phyloP scores from a whole-genome alignment of 2,888 invertebrate genomes.

The Taphrorychus bicolor region DNA sequence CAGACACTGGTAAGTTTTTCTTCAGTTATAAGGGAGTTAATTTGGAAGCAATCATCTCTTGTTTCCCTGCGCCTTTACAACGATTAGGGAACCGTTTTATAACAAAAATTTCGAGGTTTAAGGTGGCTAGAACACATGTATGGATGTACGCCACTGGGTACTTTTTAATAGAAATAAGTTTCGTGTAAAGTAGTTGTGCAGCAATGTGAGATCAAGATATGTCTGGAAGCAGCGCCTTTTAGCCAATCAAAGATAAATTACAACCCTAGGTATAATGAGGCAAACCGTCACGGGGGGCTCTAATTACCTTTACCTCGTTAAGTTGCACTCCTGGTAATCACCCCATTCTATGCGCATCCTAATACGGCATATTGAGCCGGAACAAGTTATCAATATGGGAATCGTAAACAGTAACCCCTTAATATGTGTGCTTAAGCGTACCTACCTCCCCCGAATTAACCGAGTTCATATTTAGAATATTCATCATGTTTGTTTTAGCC shows the following conservation, averaged over 20 bases:
- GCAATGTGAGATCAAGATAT: too few species aligned
- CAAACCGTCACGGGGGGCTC: slow-evolving; percentile 14
- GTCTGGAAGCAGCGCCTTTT: too few species aligned
- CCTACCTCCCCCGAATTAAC: slow-evolving; percentile 14
- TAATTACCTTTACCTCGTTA: slow-evolving; percentile 25
- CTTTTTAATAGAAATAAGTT: too few species aligned
- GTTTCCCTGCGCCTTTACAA: too few species aligned
- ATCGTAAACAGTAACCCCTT: slow-evolving; percentile 18
- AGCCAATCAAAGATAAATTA: slow-evolving; percentile 1
- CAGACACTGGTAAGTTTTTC: too few species aligned
- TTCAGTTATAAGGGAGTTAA: too few species aligned
- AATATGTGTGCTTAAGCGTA: slow-evolving; percentile 21
- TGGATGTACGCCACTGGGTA: too few species aligned
- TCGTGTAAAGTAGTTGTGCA: too few species aligned
- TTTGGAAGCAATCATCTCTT: too few species aligned
- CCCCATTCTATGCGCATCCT: slow-evolving; percentile 17
- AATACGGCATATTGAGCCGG: slow-evolving; percentile 24
- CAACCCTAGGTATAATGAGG: neutral
- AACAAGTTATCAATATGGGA: slow-evolving; percentile 27
- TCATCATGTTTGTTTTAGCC: slow-evolving; percentile 3
- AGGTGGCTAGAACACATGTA: too few species aligned
- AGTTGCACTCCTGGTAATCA: slow-evolving; percentile 24
- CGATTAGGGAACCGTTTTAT: too few species aligned
- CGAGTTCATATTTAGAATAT: slow-evolving; percentile 17
- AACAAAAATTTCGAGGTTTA: too few species aligned